Evolutionary conservation across 2,888 invertebrate genomes (phyloP).

Genomic region (Callimorpha dominula): DNA sequence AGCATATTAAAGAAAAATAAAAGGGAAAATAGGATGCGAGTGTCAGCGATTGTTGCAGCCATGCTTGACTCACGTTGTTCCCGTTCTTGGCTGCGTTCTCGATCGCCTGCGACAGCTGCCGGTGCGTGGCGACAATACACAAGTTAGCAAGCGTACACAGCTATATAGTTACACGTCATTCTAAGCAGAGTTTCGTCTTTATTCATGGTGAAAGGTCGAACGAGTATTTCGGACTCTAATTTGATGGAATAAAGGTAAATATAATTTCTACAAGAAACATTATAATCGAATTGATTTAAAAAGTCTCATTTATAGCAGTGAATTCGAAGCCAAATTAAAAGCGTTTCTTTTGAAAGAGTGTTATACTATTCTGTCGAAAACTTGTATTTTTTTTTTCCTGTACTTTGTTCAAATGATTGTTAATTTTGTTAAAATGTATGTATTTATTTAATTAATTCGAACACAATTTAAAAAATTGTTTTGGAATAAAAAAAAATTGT

Average conservation of each 20-base stretch:
- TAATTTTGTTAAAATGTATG: no score
- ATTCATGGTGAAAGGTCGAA: neutral
- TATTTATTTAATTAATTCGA: no score
- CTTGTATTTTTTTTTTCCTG: no score
- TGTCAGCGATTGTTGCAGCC: conserved; percentile 58
- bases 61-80: conserved; percentile 87
- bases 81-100: conserved; percentile 90
- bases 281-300: no score
- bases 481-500: no score
- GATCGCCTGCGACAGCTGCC: conserved; percentile 89
- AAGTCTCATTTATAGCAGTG: no score
- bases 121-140: conserved; percentile 81
- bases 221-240: neutral
- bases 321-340: no score
- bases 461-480: no score
- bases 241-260: no score
- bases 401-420: no score
- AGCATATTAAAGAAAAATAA: conserved; percentile 18
- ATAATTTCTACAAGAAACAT: neutral
- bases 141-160: conserved; percentile 79
- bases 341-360: no score
- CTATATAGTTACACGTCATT: conserved; percentile 55
- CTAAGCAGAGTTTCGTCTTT: conserved; percentile 19
- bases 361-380: no score
- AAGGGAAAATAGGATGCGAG: conserved; percentile 32